Evolutionary conservation across 2,888 invertebrate genomes (phyloP).

Genomic region (Coleophora flavipennella): DNA sequence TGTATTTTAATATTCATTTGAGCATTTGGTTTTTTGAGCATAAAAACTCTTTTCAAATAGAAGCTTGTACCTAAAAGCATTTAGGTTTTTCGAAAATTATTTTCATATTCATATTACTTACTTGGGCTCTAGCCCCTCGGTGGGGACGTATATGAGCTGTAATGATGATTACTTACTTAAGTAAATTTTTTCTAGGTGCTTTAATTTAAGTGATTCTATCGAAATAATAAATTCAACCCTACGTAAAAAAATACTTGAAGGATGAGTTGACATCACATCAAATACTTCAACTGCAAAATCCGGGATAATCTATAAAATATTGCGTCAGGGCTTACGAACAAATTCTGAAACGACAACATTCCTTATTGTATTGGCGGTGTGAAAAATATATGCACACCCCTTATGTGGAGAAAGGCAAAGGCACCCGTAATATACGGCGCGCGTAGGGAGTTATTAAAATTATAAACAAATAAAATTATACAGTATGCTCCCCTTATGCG

Average conservation of each 20-base stretch:
- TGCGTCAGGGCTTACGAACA: conserved; percentile 45
- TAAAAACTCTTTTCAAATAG: no score
- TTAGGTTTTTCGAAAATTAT: no score
- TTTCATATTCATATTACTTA: no score
- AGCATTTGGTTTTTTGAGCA: no score
- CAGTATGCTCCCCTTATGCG: conserved; percentile 31
- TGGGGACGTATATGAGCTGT: no score
- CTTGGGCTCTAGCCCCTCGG: no score
- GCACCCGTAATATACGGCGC: conserved; percentile 31
- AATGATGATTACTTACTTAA: no score
- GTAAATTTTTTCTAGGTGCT: no score
- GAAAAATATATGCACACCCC: conserved; percentile 65
- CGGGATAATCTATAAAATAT: conserved; percentile 68
- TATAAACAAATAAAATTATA: conserved; percentile 71
- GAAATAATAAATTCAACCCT: no score
- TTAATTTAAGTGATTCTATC: no score
- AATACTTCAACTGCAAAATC: conserved; percentile 58
- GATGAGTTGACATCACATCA: conserved; percentile 25
- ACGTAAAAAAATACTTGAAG: neutral
- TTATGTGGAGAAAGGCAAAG: conserved; percentile 8
- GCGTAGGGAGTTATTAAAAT: conserved; percentile 66
- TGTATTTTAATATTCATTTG: no score
- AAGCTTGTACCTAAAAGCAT: no score
- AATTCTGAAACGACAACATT: conserved; percentile 67
- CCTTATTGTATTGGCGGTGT: conserved; percentile 50